These are phyloP conservation scores for Amblyjoppa proteus DNA, from an alignment of 2,888 invertebrate species.

Conservation along the genomic window DNA sequence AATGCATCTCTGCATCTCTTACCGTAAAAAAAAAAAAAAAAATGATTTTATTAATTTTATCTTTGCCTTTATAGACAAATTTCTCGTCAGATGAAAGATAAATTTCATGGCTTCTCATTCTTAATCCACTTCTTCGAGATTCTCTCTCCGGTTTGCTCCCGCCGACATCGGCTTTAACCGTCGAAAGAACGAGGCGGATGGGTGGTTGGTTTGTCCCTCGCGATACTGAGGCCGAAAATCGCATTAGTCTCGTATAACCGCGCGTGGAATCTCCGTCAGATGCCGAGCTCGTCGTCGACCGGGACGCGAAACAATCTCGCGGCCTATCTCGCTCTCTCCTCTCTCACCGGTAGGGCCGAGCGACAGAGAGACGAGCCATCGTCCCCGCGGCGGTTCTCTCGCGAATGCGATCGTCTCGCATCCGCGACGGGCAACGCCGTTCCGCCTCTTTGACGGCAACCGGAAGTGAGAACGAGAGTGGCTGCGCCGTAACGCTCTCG, in stretches of 20 bases:
- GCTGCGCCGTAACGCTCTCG: slow-evolving; percentile 45
- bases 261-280: background rate
- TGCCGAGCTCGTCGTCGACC: background rate
- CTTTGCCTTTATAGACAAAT: background rate
- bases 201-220: background rate
- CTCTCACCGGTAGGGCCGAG: slow-evolving; percentile 31
- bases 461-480: slow-evolving; percentile 65
- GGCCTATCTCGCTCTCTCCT: slow-evolving; percentile 20
- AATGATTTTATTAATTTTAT: background rate
- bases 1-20: no score
- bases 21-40: no score
- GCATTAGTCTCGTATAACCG: slow-evolving; percentile 37
- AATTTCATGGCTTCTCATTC: background rate
- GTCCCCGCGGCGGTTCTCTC: slow-evolving; percentile 44
- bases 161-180: background rate
- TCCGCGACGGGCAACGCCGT: slow-evolving; percentile 27
- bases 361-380: background rate
- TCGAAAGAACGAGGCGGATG: background rate
- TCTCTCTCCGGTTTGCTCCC: background rate
- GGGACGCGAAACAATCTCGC: slow-evolving; percentile 43
- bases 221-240: slow-evolving; percentile 8
- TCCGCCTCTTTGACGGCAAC: slow-evolving; percentile 63
- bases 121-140: background rate
- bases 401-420: slow-evolving; percentile 57
- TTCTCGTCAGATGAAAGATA: background rate